phyloP scores from a whole-genome alignment of 92 coral and sea anemone genomes.

The Actinostola sp. region DNA sequence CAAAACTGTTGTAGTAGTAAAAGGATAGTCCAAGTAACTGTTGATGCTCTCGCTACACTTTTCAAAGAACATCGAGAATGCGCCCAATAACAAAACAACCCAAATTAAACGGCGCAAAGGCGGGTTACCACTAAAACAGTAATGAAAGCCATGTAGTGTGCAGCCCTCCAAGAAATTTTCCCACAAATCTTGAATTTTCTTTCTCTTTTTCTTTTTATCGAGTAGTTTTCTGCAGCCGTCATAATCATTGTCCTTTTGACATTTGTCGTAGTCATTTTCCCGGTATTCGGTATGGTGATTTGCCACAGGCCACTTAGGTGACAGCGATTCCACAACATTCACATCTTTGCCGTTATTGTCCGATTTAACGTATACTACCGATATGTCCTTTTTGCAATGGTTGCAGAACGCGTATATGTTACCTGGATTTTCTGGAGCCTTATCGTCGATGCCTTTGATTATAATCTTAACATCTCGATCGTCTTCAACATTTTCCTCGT shows the following conservation, averaged over 20 bases:
- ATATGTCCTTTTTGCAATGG: conserved; percentile 87
- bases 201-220: conserved; percentile 70
- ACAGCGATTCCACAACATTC: conserved; percentile 60
- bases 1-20: conserved; percentile 84
- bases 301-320: conserved; percentile 49
- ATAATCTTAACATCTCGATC: conserved; percentile 77
- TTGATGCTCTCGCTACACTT: conserved; percentile 80
- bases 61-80: conserved; percentile 80
- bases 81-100: conserved; percentile 74
- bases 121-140: conserved; percentile 82
- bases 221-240: conserved; percentile 76
- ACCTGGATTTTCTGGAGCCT: conserved; percentile 47
- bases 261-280: conserved; percentile 82
- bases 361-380: conserved; percentile 84
- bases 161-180: conserved; percentile 69
- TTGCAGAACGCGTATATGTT: conserved; percentile 81
- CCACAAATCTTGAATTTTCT: conserved; percentile 72
- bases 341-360: conserved; percentile 76
- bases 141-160: conserved; percentile 86
- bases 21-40: conserved; percentile 75
- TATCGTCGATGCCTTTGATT: conserved; percentile 72
- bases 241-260: conserved; percentile 78
- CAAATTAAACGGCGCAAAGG: conserved; percentile 73
- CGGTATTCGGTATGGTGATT: conserved; percentile 44
- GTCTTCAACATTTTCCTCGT: conserved; percentile 51